Conservation (phyloP, 2,113 vertebrate genomes). For the Salvelinus sp. region DNA sequence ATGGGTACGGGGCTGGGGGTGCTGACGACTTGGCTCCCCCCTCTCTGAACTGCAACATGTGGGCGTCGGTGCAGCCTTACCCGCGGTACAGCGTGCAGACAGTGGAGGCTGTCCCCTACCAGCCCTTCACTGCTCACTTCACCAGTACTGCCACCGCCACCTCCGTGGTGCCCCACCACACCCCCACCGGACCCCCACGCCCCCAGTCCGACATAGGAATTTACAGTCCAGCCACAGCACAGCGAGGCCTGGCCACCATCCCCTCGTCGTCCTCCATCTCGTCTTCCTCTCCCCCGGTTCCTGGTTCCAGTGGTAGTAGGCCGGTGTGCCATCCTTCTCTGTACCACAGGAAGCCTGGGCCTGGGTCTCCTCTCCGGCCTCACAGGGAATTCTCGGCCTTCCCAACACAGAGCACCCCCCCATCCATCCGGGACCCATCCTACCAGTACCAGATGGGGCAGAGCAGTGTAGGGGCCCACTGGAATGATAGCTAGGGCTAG, state of each 20-base stretch:
- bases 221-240: constrained; percentile 82
- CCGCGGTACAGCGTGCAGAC: constrained; percentile 87
- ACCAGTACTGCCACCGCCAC: constrained; percentile 69
- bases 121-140: constrained; percentile 91
- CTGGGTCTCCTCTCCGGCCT: constrained; percentile 76
- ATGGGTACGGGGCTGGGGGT: constrained; percentile 67
- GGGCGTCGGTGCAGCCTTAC: constrained; percentile 90
- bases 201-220: constrained; percentile 82
- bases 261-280: constrained; percentile 69
- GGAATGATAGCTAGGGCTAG: constrained; percentile 83
- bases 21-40: constrained; percentile 77
- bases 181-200: constrained; percentile 74
- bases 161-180: constrained; percentile 84
- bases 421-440: constrained; percentile 82
- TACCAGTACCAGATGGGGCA: constrained; percentile 85
- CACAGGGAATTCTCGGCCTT: constrained; percentile 86
- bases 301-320: constrained; percentile 76
- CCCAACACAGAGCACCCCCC: constrained; percentile 79
- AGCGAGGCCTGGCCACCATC: constrained; percentile 78
- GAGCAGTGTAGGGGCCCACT: constrained; percentile 83
- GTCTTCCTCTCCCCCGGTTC: constrained; percentile 57
- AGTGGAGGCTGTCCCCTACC: constrained; percentile 88
- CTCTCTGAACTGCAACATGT: constrained; percentile 93
- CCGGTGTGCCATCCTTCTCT: constrained; percentile 69
- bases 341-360: constrained; percentile 83